Conservation (phyloP, 2,113 vertebrate genomes). For the Ailurus styani region DNA sequence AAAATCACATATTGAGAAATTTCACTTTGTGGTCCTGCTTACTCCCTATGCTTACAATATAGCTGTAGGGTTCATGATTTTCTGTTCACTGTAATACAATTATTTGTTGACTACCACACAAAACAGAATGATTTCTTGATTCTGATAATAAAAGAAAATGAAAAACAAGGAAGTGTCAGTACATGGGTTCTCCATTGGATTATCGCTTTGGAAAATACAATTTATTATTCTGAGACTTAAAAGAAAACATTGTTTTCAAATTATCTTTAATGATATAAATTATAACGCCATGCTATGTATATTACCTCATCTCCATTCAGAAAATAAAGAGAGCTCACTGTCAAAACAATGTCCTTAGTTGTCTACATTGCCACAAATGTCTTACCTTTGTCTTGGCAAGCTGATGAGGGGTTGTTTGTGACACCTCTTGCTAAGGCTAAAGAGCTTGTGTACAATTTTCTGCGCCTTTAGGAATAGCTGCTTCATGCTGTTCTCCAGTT, state of each 20-base stretch:
- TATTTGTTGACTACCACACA: background rate
- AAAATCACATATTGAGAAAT: background rate
- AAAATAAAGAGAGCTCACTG: background rate
- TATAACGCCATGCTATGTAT: rapidly evolving
- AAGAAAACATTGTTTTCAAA: background rate
- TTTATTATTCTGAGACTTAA: background rate
- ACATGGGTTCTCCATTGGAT: background rate
- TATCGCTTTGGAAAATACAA: background rate
- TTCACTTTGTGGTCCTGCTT: background rate
- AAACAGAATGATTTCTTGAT: background rate
- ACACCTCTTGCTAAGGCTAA: slow-evolving; percentile 96
- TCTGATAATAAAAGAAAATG: background rate
- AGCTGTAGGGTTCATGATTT: background rate
- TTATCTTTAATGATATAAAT: background rate
- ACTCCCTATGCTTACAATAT: background rate
- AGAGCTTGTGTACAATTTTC: slow-evolving; percentile 95
- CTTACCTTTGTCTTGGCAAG: slow-evolving; percentile 92
- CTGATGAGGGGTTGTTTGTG: slow-evolving; percentile 93
- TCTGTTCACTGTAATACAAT: background rate
- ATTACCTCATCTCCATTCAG: rapidly evolving
- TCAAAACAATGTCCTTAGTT: background rate
- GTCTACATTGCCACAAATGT: rapidly evolving
- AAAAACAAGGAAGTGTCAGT: background rate
- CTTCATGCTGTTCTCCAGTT: slow-evolving; percentile 92
- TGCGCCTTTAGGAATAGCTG: slow-evolving; percentile 91